These are phyloP conservation scores for Ceratitis capitata DNA, from an alignment of 1,140 invertebrate species.

Conservation along the genomic window DNA sequence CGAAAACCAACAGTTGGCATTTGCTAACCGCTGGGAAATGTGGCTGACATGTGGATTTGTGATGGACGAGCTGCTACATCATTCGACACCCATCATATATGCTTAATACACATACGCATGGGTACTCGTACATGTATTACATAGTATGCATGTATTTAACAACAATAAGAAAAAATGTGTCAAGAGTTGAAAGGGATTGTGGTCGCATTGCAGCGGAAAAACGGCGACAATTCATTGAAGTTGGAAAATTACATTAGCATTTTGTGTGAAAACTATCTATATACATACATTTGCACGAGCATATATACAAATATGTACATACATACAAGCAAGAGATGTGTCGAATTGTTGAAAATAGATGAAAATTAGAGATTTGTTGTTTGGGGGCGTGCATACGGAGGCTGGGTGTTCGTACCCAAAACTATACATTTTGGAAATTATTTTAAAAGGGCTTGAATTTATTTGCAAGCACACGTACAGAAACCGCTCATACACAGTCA, in stretches of 20 bases:
- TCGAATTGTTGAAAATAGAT: background rate
- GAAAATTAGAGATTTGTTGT: background rate
- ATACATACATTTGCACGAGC: too few species aligned
- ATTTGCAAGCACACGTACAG: too few species aligned
- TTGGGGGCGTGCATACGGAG: too few species aligned
- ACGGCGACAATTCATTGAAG: background rate
- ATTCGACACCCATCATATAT: background rate
- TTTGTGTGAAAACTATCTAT: conserved; percentile 13
- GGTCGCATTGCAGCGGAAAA: background rate
- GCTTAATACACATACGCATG: too few species aligned
- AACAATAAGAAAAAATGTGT: conserved; percentile 9
- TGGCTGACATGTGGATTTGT: conserved; percentile 15
- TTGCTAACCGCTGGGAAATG: background rate
- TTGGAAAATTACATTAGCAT: conserved; percentile 23
- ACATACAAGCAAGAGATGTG: too few species aligned
- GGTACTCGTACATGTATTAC: too few species aligned
- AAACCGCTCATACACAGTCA: background rate
- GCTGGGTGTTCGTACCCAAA: too few species aligned
- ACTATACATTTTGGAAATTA: background rate
- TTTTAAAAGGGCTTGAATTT: background rate
- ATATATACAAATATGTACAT: too few species aligned
- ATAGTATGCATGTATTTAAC: too few species aligned
- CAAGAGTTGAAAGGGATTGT: background rate
- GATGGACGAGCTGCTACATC: background rate
- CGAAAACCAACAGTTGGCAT: background rate